phyloP scores from a whole-genome alignment of 2,113 vertebrate species.

The Enhydra lutris region DNA sequence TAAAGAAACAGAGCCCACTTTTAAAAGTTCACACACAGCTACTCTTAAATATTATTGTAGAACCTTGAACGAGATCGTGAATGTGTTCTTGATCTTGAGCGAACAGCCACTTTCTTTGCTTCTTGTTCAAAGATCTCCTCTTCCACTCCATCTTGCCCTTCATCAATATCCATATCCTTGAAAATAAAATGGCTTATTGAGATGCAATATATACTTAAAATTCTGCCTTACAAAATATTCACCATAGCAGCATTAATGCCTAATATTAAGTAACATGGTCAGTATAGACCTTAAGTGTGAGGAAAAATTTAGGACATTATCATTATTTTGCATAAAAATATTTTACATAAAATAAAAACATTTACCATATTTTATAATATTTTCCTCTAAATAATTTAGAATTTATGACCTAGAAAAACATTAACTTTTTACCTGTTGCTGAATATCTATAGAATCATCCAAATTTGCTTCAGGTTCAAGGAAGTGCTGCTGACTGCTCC shows the following conservation, averaged over 20 bases:
- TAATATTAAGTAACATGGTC: background rate
- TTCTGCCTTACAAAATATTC: background rate
- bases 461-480: constrained; percentile 90
- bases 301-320: background rate
- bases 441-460: constrained; percentile 96
- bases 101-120: constrained; percentile 90
- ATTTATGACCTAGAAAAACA: background rate
- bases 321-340: background rate
- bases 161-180: constrained; percentile 96
- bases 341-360: background rate
- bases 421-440: constrained; percentile 90
- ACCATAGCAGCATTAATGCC: background rate
- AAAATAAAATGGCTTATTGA: background rate
- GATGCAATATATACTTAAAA: background rate
- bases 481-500: constrained; percentile 91
- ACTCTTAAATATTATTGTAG: constrained; percentile 48
- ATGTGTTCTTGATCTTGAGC: constrained; percentile 92
- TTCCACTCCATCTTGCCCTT: constrained; percentile 93
- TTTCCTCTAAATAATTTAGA: background rate
- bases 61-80: constrained; percentile 97
- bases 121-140: constrained; percentile 94
- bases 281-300: background rate
- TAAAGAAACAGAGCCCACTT: background rate
- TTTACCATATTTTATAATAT: background rate
- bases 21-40: background rate